Evolutionary conservation across 2,888 invertebrate genomes (phyloP).

Genomic region (Callyntrura sp.): DNA sequence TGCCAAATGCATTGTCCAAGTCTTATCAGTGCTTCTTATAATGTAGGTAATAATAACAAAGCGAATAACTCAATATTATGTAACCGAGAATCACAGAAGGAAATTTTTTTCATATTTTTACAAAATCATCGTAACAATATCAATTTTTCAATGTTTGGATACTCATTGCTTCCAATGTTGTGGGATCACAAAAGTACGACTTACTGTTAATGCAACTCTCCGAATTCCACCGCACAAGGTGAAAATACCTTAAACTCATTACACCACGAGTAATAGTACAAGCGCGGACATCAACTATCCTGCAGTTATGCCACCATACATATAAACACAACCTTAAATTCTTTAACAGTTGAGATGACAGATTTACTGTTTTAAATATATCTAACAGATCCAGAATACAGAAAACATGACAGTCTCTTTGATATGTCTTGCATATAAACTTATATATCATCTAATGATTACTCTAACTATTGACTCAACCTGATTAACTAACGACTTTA

Average conservation of each 20-base stretch:
- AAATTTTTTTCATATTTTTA: slow-evolving; percentile 25
- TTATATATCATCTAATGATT: slow-evolving; percentile 30
- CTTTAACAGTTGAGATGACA: slow-evolving; percentile 67
- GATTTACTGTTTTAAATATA: slow-evolving; percentile 35
- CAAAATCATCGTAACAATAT: slow-evolving; percentile 59
- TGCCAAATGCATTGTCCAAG: slow-evolving; percentile 78
- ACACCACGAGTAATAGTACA: not conserved
- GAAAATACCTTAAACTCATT: slow-evolving; percentile 5
- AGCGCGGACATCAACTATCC: slow-evolving; percentile 64
- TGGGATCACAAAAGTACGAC: not conserved
- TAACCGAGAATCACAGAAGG: slow-evolving; percentile 76
- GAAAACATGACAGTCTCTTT: slow-evolving; percentile 77
- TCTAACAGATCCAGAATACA: slow-evolving; percentile 76
- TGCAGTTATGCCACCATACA: slow-evolving; percentile 67
- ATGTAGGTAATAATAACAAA: slow-evolving; percentile 43
- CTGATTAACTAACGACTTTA: slow-evolving; percentile 59
- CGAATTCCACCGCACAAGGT: not conserved
- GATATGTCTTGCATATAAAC: slow-evolving; percentile 77
- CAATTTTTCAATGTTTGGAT: slow-evolving; percentile 18
- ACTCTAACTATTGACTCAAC: slow-evolving; percentile 66
- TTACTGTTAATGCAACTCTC: not conserved
- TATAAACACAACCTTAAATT: slow-evolving; percentile 47
- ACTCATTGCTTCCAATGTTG: slow-evolving; percentile 18
- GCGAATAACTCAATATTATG: slow-evolving; percentile 48
- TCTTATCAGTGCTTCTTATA: slow-evolving; percentile 75